Evolutionary conservation across 2,797 vertebrate genomes (phyloP), one percentile per base, ranked within the genome.

Genomic region (Malacoraja senta): DNA sequence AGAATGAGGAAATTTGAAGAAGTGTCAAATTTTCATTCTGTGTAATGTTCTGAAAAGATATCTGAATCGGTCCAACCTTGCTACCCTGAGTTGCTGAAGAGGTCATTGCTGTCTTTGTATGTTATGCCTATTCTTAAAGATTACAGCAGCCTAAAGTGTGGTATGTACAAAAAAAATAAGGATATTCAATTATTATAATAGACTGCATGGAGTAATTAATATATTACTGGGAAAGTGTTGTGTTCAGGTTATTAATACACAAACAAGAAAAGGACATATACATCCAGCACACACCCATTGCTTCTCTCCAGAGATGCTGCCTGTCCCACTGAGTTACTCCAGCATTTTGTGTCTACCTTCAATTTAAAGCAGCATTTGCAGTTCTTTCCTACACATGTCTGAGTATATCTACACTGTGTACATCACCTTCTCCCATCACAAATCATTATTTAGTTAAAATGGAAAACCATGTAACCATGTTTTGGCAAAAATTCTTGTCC

Each of bases 401-500:
- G 44, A 53, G 44, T 53, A 53, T 35, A 65, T 68, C 32, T 88
- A n/a, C 84, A 88, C 65, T 32, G n/a, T 88, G 63, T 88, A 32
- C 61, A 17, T 88, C 84, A 0, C 61, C 24, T 29, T 61, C 81
- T 84, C 81, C 68, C 38, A 83, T 83, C 44, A 29, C 44, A 24
- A 24, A 65, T 65, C 83, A 24, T 58, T 84, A 26, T 58, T 84
- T 61, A 53, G 81, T 53, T 84, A 21, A 84, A 84, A 83, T 83
- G 81, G 81, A 84, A 58, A 84, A 61, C 53, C 68, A 61, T 26
- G 68, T 99, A 53, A 6, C 95, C 99, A 95, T 0, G 99, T 99
- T 95, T 99, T 99, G 93, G 98, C 99, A 0, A 98, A 99, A 95
- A 99, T 99, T 95, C 98, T 98, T 96, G 99, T 99, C 94, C 98